phyloP scores from a whole-genome alignment of 2,888 invertebrate species.

The Amphipyra tragopoginis region DNA sequence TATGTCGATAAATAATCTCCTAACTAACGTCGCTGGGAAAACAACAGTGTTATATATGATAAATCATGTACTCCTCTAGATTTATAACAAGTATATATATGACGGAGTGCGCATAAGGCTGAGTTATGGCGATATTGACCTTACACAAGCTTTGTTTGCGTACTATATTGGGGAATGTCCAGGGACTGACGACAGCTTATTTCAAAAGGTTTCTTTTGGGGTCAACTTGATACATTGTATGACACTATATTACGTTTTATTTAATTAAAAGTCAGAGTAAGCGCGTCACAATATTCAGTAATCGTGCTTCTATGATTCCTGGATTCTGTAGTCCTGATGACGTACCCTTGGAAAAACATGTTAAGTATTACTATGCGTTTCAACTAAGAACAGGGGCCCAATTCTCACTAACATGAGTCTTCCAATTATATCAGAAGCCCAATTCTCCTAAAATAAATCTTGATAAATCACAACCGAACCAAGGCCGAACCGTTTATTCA shows the following conservation, averaged over 20 bases:
- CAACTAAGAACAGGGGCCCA: too few species aligned
- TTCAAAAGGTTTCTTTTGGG: slow-evolving; percentile 36
- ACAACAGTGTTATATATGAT: slow-evolving; percentile 37
- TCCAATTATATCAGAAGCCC: too few species aligned
- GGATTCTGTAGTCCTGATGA: too few species aligned
- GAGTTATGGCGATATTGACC: slow-evolving; percentile 58
- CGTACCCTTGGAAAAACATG: too few species aligned
- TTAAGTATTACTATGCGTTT: too few species aligned
- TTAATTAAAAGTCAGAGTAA: slow-evolving; percentile 4
- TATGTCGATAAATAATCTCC: slow-evolving; percentile 34
- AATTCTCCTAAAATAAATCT: too few species aligned
- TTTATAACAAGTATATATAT: slow-evolving; percentile 42
- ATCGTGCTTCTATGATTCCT: too few species aligned
- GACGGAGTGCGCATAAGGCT: slow-evolving; percentile 47
- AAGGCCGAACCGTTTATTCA: too few species aligned
- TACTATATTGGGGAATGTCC: slow-evolving; percentile 29
- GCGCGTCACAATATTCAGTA: too few species aligned
- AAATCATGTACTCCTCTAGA: slow-evolving; percentile 41
- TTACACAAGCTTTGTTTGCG: slow-evolving; percentile 48
- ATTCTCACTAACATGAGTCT: too few species aligned
- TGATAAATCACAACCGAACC: too few species aligned
- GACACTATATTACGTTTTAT: slow-evolving; percentile 1
- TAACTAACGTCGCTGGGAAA: slow-evolving; percentile 24
- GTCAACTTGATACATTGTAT: slow-evolving; percentile 8
- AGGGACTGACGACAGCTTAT: slow-evolving; percentile 24